Evolutionary conservation across 2,888 invertebrate species (phyloP), one percentile per base, ranked within the genome.

Genomic region (Argyresthia albistria): DNA sequence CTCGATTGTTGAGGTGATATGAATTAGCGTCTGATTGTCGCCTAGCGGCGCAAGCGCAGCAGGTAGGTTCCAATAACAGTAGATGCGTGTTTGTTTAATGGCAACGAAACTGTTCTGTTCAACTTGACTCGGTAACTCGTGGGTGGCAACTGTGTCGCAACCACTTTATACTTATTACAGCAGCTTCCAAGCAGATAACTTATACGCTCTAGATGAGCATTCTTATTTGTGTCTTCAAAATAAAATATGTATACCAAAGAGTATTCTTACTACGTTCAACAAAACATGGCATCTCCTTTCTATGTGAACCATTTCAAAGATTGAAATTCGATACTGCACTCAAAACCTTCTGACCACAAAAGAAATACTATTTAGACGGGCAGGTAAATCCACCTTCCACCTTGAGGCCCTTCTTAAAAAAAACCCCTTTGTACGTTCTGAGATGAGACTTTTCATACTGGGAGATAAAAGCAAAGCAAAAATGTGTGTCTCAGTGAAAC

Each of bases 361-460:
- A 67, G 52, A 57, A 56, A 69, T 65, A 73, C 77, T 79, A 76
- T 77, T 70, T 66, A 66, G 64, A 60, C 59, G 65, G 56, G 66
- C 82, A 82, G 83, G 82, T 83, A 82, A 75, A 63, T 72, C 63
- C 70, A 75, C 70, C 70, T 68, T 72, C 61, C 63, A 59, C 64
- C 66, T 70, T 68, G 63, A 66, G 66, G 66, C 35, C 12, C 62
- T 55, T 59, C 57, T 57, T 55, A 66, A 65, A 73, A 72, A 70
- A 67, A 58, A 57, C 63, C 61, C 51, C 43, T 51, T 51, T 51
- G 43, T 43, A 14, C 12, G 1, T 43, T 15, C 11, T 42, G 35
- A 51, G 51, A 45, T 51, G 43, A 35, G 45, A 35, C 50, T 43
- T 50, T 51, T 11, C 8, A 35, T 12, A 16, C 14, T 6, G 16